Base-by-base conservation (phyloP, 2,888 invertebrate species). In the Drosophila yooni region DNA sequence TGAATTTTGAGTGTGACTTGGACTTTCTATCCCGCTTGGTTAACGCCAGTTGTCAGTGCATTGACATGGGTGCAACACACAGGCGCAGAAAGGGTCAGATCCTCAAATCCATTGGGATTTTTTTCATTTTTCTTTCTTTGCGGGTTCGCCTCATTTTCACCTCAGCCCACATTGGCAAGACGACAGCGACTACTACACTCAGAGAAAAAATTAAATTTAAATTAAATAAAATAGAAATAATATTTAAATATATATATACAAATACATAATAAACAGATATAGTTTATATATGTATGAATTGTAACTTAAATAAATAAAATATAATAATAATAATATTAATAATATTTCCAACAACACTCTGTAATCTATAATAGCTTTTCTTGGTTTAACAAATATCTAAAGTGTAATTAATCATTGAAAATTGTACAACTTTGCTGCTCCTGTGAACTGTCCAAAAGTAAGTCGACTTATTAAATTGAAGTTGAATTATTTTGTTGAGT, bases 61-160 rank as follows among this genome's bases (percentile, higher is more conserved):
- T 38, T 85, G 89, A 85, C 85, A 89, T 88, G 88, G 89, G 89
- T 85, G 89, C 77, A 85, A 85, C 88, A 85, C 88, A 89, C 84
- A 85, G 85, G 72, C 78, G 72, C 81, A 87, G 78, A 69, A 74
- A 78, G 81, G 76, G 76, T 70, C 70, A 69, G 53, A 43, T 27
- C 52, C 43, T 27, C 46, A n/a, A 52, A 59, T 53, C 52, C 66
- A 40, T 52, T 70, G 59, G 58, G 48, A 60, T 62, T 59, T 3
- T 15, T 40, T 10, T 18, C 25, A 34, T 54, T 34, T 18, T 54
- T 18, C 6, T 36, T 40, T 57, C 40, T 51, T 48, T n/a, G 13
- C 10, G 15, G 71, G 38, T 61, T 57, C 58, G 70, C 69, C 73
- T 68, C 75, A 84, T 84, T 84, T 85, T 89, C 79, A 77, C 82